These are phyloP conservation scores for Lutraria rhynchaena DNA, from an alignment of 1,140 invertebrate genomes.

Conservation along the genomic window DNA sequence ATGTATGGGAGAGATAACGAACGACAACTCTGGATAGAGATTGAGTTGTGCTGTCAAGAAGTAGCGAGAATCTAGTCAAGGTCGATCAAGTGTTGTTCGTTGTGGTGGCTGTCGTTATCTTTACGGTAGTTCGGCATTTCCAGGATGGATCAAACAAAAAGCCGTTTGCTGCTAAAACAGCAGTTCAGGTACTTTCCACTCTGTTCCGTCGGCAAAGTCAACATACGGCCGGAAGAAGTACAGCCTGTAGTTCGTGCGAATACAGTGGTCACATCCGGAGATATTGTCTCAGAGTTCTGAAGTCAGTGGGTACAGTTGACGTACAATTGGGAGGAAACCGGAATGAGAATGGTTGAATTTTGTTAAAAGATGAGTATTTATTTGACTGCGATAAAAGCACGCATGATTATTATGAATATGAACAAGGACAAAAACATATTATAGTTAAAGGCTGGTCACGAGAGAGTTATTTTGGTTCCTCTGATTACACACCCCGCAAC, in stretches of 20 bases:
- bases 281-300: not conserved
- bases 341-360: not conserved
- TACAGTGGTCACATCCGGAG: conserved; percentile 8
- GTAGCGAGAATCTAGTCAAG: not conserved
- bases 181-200: not conserved
- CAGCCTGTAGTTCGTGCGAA: not conserved
- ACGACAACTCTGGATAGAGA: too few species aligned
- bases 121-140: not conserved
- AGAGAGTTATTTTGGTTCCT: conserved; percentile 13
- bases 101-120: not conserved
- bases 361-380: conserved; percentile 30
- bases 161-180: not conserved
- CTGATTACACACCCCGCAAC: too few species aligned
- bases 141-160: not conserved
- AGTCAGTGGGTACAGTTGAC: not conserved
- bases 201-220: not conserved
- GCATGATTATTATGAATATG: conserved; percentile 32
- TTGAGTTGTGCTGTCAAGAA: not conserved
- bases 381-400: conserved; percentile 14
- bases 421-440: conserved; percentile 37
- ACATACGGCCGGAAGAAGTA: too few species aligned
- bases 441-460: conserved; percentile 18
- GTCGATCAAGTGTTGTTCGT: not conserved
- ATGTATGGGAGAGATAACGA: too few species aligned
- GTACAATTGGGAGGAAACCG: not conserved